Percentiles rank a stretch among this genome's conserved stretches.
phyloP scores from a whole-genome alignment of 2,113 vertebrate genomes.

The Laticauda laticaudata region DNA sequence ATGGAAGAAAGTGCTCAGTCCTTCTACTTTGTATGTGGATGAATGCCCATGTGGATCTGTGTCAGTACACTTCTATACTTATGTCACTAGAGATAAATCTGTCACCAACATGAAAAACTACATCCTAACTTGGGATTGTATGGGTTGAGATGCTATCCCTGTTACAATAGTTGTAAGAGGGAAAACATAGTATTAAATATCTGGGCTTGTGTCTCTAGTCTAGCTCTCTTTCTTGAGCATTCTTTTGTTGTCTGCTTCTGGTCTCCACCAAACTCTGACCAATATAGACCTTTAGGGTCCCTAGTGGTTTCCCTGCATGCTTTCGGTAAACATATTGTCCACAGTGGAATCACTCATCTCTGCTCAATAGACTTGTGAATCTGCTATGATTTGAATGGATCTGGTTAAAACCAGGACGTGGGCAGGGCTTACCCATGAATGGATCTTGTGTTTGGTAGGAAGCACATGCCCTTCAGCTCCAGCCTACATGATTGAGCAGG shows the following conservation, averaged over 20 bases:
- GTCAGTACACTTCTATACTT: neutral
- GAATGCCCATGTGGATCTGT: neutral
- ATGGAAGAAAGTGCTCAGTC: neutral
- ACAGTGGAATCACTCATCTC: slow-evolving; percentile 84
- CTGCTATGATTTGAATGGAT: slow-evolving; percentile 59
- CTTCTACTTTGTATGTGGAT: neutral
- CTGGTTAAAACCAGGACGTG: neutral
- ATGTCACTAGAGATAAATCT: neutral
- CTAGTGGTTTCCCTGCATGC: slow-evolving; percentile 46
- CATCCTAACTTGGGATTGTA: neutral
- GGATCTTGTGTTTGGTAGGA: slow-evolving; percentile 16
- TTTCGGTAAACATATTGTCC: slow-evolving; percentile 84
- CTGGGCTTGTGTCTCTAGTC: neutral
- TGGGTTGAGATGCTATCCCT: neutral
- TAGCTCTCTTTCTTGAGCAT: neutral
- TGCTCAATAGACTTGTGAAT: slow-evolving; percentile 83
- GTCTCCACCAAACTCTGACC: neutral
- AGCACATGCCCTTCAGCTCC: neutral
- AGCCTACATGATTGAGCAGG: slow-evolving; percentile 84
- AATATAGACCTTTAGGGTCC: neutral
- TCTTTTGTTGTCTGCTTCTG: neutral
- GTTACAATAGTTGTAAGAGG: neutral
- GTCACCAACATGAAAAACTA: neutral
- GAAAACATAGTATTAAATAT: neutral
- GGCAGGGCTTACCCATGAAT: slow-evolving; percentile 5